Evolutionary conservation across 2,797 vertebrate species (phyloP), one percentile per base, ranked within the genome.

Genomic region (Cryptoblepharus egeriae): DNA sequence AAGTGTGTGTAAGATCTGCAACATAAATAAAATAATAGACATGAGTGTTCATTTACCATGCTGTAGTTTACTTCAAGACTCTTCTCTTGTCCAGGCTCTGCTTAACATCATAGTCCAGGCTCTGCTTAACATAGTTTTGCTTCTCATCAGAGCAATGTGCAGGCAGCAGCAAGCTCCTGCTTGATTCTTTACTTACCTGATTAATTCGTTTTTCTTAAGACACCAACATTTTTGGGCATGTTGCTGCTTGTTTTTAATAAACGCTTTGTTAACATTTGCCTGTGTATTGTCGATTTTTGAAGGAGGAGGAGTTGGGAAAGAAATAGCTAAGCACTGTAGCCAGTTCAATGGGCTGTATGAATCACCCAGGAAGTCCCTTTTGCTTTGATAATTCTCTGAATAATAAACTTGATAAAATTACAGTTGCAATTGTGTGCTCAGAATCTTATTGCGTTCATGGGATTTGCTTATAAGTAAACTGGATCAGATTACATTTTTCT

Each of bases 371-470:
- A 26, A 78, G n/a, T 39, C n/a, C 22, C n/a, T 35, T 20, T 37
- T 5, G 22, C n/a, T 42, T 24, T 63, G 67, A 42, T 18, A 32
- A 15, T 37, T 77, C 26, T 60, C 1, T 42, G n/a, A 67, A 65
- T 65, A 67, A 65, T 65, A 81, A 75, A 13, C 30, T 30, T 57
- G 12, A 61, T 80, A 22, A 79, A n/a, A 74, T 57, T 65, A 67
- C 57, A 4, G 26, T 26, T 64, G 32, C 79, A 64, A 13, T 28
- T 6, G 6, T 37, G 16, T 73, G 6, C 49, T 67, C 9, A 42
- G 4, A 30, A 26, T 39, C 13, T 28, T 6, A 28, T 70, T 45
- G 30, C 42, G 39, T 81, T 57, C 5, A 60, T 70, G 65, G n/a
- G 22, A 49, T 22, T 65, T 37, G 11, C 39, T 69, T 37, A 35